Evolutionary conservation across 2,113 vertebrate species (phyloP), one percentile per base, ranked within the genome.

Genomic region (Callocephalon fimbriatum): DNA sequence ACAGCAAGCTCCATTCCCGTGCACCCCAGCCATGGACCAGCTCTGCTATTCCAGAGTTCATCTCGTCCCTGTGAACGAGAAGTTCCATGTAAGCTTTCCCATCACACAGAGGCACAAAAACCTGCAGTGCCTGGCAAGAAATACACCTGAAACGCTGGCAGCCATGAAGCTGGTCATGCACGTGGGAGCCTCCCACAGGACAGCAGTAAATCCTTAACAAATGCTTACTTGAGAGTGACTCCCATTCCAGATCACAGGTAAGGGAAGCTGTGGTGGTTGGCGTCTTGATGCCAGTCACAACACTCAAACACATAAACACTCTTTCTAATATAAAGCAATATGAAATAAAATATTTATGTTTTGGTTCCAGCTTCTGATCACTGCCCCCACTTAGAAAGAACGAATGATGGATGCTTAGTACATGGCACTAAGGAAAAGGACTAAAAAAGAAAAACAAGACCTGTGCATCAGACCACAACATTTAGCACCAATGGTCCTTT

Each of bases 351-450:
- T 50, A 94, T 45, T 63, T 75, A 92, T 85, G 86, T 68, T 95
- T 95, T 95, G 85, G 19, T 87, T 94, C 96, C 97, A 96, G 84
- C 91, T 79, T 83, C 94, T 93, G 95, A 96, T 93, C 95, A 81
- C 86, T 94, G 88, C 84, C 67, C 70, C 94, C 93, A 92, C 93
- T 95, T 95, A 93, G 74, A 53, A 88, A 94, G 96, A 96, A 94
- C 86, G 93, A 94, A 86, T 84, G 93, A 94, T 81, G 70, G 74
- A 77, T 85, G 84, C 84, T 97, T 58, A 63, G 70, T 53, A 84
- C 65, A 62, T 5, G 51, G 48, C 66, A 90, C 92, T 95, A 96
- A 72, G 70, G 88, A 91, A 83, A 92, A 86, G 44, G 40, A 94
- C 87, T 88, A 88, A 91, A 97, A 88, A 94, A 76, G 56, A 79